Conservation (phyloP, 2,113 vertebrate genomes). For the Sinocyclocheilus anophthalmus region DNA sequence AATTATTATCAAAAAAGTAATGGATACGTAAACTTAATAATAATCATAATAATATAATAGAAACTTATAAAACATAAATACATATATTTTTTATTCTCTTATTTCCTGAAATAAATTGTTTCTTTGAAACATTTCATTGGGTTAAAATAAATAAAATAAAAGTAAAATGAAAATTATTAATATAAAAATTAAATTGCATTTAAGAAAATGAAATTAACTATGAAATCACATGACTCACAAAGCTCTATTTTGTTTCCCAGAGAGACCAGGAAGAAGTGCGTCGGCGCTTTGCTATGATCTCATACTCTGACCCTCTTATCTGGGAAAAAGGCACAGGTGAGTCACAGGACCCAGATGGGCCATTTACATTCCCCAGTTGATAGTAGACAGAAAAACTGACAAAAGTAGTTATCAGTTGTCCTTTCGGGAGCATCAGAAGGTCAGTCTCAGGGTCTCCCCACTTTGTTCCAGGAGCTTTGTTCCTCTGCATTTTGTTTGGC, state of each 20-base stretch:
- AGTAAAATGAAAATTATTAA: no score
- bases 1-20: no score
- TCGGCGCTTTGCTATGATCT: constrained; percentile 80
- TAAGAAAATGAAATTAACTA: no score
- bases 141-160: no score
- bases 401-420: neutral
- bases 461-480: neutral
- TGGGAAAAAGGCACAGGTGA: constrained; percentile 76
- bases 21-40: no score
- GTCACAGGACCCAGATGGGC: neutral
- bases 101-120: no score
- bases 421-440: neutral
- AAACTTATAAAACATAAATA: no score
- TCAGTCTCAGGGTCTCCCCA: neutral
- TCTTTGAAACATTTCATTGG: no score
- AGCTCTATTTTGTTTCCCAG: constrained; percentile 66
- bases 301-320: constrained; percentile 79
- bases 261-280: constrained; percentile 86
- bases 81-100: no score
- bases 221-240: no score
- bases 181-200: no score
- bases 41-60: no score
- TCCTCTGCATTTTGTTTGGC: neutral
- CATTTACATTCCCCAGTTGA: neutral
- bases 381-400: neutral